These are phyloP conservation scores for Drosophila seguyi DNA, from an alignment of 1,140 invertebrate genomes.

Conservation along the genomic window DNA sequence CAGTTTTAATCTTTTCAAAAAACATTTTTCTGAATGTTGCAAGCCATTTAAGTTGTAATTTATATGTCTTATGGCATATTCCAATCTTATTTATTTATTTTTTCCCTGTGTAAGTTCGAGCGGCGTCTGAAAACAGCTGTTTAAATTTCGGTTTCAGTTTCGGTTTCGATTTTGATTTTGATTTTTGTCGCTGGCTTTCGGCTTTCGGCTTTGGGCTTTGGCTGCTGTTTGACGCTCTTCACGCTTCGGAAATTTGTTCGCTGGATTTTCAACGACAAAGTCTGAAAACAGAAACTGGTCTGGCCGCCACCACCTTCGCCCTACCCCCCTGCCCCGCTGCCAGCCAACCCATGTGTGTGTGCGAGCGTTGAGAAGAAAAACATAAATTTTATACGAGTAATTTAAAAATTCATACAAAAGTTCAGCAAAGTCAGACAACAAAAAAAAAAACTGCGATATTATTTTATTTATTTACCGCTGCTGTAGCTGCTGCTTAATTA, in stretches of 20 bases:
- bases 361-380: conserved; percentile 53
- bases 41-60: conserved; percentile 38
- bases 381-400: conserved; percentile 63
- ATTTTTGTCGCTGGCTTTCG: conserved; percentile 14
- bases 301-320: conserved; percentile 42
- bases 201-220: conserved; percentile 1
- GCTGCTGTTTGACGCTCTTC: conserved; percentile 50
- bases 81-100: fast-evolving
- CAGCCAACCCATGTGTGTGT: conserved; percentile 1
- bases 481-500: conserved; percentile 59
- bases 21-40: background rate
- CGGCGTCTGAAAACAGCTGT: conserved; percentile 59
- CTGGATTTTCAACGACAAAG: conserved; percentile 70
- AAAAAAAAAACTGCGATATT: conserved; percentile 26
- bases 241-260: conserved; percentile 72
- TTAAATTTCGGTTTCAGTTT: conserved; percentile 29
- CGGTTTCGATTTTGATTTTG: conserved; percentile 29
- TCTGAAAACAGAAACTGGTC: conserved; percentile 75
- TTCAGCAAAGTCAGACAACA: conserved; percentile 39
- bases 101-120: conserved; percentile 4
- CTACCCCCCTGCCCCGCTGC: background rate
- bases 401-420: conserved; percentile 65
- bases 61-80: background rate
- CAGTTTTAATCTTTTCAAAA: background rate
- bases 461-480: conserved; percentile 51